Evolutionary conservation across 2,888 invertebrate genomes (phyloP).

Genomic region (Formica aserva): DNA sequence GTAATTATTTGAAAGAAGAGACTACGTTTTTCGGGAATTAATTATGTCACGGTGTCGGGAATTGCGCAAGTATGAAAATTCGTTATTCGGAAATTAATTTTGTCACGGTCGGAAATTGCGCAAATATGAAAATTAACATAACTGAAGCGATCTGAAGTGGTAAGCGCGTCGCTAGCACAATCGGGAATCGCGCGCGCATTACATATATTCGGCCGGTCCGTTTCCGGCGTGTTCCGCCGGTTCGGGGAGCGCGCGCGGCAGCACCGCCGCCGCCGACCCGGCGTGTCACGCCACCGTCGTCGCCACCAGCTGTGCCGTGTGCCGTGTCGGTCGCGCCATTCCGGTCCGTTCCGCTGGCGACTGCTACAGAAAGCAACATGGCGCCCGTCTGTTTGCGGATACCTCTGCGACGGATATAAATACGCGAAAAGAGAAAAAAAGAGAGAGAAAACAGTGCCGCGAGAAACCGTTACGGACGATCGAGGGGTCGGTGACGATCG

Average conservation of each 20-base stretch:
- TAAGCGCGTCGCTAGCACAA: not conserved
- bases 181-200: slow-evolving; percentile 15
- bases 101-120: not conserved
- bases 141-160: not conserved
- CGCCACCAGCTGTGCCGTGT: slow-evolving; percentile 67
- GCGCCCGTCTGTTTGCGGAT: slow-evolving; percentile 83
- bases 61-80: not conserved
- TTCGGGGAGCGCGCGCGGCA: slow-evolving; percentile 8
- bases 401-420: slow-evolving; percentile 81
- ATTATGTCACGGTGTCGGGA: too few relatives aligned
- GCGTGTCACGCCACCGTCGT: not conserved
- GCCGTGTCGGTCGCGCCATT: slow-evolving; percentile 63
- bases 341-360: slow-evolving; percentile 72
- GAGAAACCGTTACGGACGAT: slow-evolving; percentile 65
- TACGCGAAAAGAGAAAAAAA: slow-evolving; percentile 72
- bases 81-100: not conserved
- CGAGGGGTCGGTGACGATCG: slow-evolving; percentile 56
- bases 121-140: not conserved
- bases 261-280: slow-evolving; percentile 12
- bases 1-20: not conserved
- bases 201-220: slow-evolving; percentile 2
- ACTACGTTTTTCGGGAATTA: not conserved
- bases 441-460: slow-evolving; percentile 71
- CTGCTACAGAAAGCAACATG: slow-evolving; percentile 81
- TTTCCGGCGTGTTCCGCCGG: slow-evolving; percentile 46